Conservation (phyloP, 1,140 invertebrate species). For the Asbolus verrucosus region DNA sequence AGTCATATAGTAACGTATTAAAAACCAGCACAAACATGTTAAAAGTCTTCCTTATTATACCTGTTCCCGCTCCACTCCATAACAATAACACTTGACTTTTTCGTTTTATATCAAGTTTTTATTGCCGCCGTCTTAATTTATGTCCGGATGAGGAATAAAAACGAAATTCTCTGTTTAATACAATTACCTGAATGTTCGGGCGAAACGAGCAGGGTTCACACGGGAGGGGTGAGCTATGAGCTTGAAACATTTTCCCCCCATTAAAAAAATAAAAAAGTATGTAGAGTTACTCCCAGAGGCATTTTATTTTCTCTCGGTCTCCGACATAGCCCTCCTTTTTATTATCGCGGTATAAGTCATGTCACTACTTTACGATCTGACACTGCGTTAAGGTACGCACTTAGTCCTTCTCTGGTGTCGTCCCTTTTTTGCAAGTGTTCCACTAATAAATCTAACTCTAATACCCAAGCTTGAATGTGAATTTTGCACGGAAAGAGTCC, state of each 20-base stretch:
- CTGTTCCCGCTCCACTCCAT: neutral
- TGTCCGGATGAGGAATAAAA: neutral
- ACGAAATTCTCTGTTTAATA: neutral
- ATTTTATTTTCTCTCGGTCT: constrained; percentile 7
- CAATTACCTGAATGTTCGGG: too few species aligned
- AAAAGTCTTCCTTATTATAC: too few species aligned
- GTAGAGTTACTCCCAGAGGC: constrained; percentile 6
- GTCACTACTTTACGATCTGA: constrained; percentile 1
- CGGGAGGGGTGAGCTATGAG: neutral
- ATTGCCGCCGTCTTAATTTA: too few species aligned
- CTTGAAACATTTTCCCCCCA: constrained; percentile 24
- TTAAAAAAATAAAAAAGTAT: constrained; percentile 39
- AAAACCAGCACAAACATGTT: too few species aligned
- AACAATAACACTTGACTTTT: neutral
- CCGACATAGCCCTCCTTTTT: constrained; percentile 4
- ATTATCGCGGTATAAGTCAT: constrained; percentile 13
- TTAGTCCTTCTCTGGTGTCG: too few species aligned
- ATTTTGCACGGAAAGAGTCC: too few species aligned
- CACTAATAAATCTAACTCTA: too few species aligned
- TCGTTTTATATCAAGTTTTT: too few species aligned
- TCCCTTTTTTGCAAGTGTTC: too few species aligned
- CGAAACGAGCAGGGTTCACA: too few species aligned
- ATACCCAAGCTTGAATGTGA: too few species aligned
- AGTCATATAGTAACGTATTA: too few species aligned
- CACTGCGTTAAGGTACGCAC: neutral